These are phyloP conservation scores for Phoeniculus purpureus DNA, from an alignment of 2,797 vertebrate species.

Conservation along the genomic window DNA sequence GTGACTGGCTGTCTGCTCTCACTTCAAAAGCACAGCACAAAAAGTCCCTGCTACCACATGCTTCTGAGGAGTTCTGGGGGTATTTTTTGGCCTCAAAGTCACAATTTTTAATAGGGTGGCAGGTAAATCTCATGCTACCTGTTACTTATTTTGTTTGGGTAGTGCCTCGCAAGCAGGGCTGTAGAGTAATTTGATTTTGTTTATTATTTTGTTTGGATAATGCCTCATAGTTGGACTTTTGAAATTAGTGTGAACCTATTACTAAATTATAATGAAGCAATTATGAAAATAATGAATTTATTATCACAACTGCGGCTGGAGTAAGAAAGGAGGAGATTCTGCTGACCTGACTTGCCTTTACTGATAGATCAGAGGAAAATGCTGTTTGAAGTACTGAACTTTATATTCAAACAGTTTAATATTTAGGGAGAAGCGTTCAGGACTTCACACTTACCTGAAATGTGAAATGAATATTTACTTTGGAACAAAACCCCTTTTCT, in stretches of 20 bases:
- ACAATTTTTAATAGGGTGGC: neutral
- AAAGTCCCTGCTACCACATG: neutral
- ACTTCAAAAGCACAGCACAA: neutral
- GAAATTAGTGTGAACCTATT: constrained; percentile 49
- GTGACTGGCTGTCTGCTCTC: neutral
- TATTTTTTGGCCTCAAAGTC: neutral
- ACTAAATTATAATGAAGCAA: constrained; percentile 53
- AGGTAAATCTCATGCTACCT: neutral
- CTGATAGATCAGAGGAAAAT: neutral
- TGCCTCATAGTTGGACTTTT: neutral
- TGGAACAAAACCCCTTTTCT: neutral
- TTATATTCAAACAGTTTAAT: neutral
- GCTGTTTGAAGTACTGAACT: neutral
- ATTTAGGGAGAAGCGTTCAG: neutral
- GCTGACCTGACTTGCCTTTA: neutral
- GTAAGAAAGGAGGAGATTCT: neutral
- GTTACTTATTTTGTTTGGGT: constrained; percentile 30
- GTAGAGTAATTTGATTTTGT: constrained; percentile 34
- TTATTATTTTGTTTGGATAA: constrained; percentile 49
- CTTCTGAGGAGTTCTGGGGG: neutral
- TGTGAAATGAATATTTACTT: neutral
- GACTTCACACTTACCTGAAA: neutral
- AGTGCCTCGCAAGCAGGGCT: constrained; percentile 8
- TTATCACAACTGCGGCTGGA: constrained; percentile 29
- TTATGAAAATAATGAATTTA: constrained; percentile 59